Base-by-base conservation (phyloP, 2,888 invertebrate species). In the Synergus umbraculus region DNA sequence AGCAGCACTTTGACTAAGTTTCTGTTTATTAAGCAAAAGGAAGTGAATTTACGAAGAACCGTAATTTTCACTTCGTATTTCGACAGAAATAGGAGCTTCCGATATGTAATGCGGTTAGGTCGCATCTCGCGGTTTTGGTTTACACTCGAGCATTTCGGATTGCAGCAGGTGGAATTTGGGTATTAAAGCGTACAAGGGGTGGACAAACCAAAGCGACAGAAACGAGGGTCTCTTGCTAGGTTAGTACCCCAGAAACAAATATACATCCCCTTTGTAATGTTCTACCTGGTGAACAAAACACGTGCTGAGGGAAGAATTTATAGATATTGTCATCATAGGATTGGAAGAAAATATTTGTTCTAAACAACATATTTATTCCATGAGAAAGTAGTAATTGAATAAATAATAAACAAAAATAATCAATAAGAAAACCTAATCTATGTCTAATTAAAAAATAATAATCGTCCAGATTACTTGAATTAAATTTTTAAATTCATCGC, bases 111-210 rank as follows among this genome's bases (percentile, higher is more conserved):
- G 12, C 5, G 2, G 60, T 60, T 12, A 60, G 22, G 12, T 60
- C 60, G 15, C 5, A 18, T 60, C 22, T 60, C 22, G 5, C 60
- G 22, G 60, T 29, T 60, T 18, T 60, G 13, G 12, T 60, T 18
- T 54, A 54, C 2, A 54, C 2, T 54, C 54, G n/a, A 54, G 60
- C 12, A 79, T 78, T 80, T 76, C 76, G 80, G 82, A 80, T 83
- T 82, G 79, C 83, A 77, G 83, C 64, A 83, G 84, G 81, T 83
- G 87, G 85, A 88, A 88, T 88, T 88, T 81, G 84, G 76, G 82
- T 80, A 84, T 86, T 86, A 84, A 81, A 63, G 46, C 29, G 60
- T 43, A 37, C 46, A 44, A 73, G 46, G 77, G 81, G 63, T 78
- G 77, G 78, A 80, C 83, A 87, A 85, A 85, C 82, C 13, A 9